Evolutionary conservation across 2,888 invertebrate genomes (phyloP).

Genomic region (Trissoscelio sp.): DNA sequence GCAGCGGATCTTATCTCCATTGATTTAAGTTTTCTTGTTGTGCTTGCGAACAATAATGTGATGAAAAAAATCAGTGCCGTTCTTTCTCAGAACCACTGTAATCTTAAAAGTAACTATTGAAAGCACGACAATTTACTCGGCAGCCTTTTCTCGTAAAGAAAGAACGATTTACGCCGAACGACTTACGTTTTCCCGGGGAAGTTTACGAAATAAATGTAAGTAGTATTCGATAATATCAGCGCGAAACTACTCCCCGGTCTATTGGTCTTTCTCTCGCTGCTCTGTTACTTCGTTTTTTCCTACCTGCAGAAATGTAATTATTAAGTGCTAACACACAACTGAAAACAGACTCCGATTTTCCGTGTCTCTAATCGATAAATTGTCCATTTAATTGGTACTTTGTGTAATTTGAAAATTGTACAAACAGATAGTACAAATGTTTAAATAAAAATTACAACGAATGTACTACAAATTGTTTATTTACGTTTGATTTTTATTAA

Average conservation of each 20-base stretch:
- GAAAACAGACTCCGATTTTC: conserved; percentile 5
- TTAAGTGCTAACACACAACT: conserved; percentile 41
- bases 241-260: conserved; percentile 51
- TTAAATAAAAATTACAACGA: neutral
- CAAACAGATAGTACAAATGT: neutral
- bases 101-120: conserved; percentile 68
- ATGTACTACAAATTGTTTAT: no score
- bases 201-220: conserved; percentile 68
- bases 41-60: conserved; percentile 46
- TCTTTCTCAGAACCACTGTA: conserved; percentile 62
- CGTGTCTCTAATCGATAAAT: neutral
- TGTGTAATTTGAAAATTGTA: no score
- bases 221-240: conserved; percentile 69
- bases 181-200: conserved; percentile 61
- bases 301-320: conserved; percentile 52
- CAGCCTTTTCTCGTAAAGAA: conserved; percentile 66
- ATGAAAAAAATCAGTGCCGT: conserved; percentile 50
- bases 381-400: neutral
- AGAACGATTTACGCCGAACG: conserved; percentile 67
- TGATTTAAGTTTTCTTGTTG: conserved; percentile 39
- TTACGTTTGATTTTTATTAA: no score
- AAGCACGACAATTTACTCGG: conserved; percentile 69
- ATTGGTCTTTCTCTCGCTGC: conserved; percentile 45
- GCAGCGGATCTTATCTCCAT: conserved; percentile 25
- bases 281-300: conserved; percentile 35